Evolutionary conservation across 2,888 invertebrate genomes (phyloP).

Genomic region (Aphodius granarius): DNA sequence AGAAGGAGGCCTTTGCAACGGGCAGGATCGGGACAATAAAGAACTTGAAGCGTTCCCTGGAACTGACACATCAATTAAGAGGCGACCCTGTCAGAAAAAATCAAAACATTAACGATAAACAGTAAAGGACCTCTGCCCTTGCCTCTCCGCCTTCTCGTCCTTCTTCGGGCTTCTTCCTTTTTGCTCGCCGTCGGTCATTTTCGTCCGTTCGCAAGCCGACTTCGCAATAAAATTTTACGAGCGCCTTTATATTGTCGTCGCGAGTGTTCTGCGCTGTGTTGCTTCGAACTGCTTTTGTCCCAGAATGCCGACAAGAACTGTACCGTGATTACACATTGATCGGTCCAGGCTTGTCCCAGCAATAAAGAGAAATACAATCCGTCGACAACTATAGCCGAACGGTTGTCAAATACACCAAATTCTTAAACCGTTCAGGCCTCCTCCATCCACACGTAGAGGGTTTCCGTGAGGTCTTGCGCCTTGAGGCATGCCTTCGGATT

Average conservation of each 20-base stretch:
- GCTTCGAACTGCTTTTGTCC: constrained; percentile 14
- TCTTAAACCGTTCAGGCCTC: too few species aligned
- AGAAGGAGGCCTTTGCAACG: too few species aligned
- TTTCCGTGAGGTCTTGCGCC: too few species aligned
- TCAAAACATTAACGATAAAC: constrained; percentile 49
- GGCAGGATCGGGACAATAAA: constrained; percentile 36
- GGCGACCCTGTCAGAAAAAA: constrained; percentile 48
- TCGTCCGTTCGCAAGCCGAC: constrained; percentile 41
- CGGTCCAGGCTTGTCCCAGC: background rate
- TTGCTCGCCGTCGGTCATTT: constrained; percentile 46
- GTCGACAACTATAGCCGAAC: too few species aligned
- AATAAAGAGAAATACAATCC: background rate
- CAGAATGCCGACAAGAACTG: constrained; percentile 9
- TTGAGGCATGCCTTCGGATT: too few species aligned
- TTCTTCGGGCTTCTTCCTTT: constrained; percentile 35
- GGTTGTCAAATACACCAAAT: too few species aligned
- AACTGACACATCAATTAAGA: constrained; percentile 51
- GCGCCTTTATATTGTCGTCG: constrained; percentile 35
- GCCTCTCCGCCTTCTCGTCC: constrained; percentile 38
- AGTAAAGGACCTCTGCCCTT: constrained; percentile 44
- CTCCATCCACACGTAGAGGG: too few species aligned
- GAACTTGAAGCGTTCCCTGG: constrained; percentile 48
- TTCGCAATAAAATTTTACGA: constrained; percentile 50
- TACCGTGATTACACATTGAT: constrained; percentile 31
- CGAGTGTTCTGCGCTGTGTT: constrained; percentile 30